These are phyloP conservation scores for Nomada fucata DNA, from an alignment of 2,888 invertebrate species.

Conservation along the genomic window DNA sequence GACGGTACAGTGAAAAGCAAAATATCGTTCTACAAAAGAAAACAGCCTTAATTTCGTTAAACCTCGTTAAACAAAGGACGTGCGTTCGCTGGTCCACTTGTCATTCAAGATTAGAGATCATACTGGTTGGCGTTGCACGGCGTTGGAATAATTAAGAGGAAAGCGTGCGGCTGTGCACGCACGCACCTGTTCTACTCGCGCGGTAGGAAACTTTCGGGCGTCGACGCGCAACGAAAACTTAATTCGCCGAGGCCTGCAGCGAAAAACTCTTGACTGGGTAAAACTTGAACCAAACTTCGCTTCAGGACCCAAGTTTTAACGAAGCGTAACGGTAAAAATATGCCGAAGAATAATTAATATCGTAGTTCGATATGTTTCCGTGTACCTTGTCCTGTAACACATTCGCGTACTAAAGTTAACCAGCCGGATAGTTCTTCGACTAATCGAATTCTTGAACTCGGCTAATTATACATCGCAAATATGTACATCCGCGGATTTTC, in stretches of 20 bases:
- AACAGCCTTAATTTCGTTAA: too few species aligned
- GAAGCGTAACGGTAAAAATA: constrained; percentile 15
- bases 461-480: neutral
- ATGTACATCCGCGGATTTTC: neutral
- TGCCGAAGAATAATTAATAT: constrained; percentile 1
- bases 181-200: neutral
- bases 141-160: constrained; percentile 4
- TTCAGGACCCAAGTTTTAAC: constrained; percentile 2
- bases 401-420: neutral
- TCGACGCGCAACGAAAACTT: constrained; percentile 5
- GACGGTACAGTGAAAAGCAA: too few species aligned
- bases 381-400: neutral
- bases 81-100: too few species aligned
- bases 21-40: too few species aligned
- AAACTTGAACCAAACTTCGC: constrained; percentile 10
- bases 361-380: neutral
- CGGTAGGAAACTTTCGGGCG: neutral
- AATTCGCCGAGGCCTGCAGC: neutral
- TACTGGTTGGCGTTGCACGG: neutral
- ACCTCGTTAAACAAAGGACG: too few species aligned
- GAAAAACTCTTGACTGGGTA: neutral
- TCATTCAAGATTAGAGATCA: neutral
- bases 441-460: neutral
- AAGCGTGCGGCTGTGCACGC: neutral
- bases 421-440: neutral